Evolutionary conservation across 2,888 invertebrate genomes (phyloP).

Genomic region (Apamea anceps): DNA sequence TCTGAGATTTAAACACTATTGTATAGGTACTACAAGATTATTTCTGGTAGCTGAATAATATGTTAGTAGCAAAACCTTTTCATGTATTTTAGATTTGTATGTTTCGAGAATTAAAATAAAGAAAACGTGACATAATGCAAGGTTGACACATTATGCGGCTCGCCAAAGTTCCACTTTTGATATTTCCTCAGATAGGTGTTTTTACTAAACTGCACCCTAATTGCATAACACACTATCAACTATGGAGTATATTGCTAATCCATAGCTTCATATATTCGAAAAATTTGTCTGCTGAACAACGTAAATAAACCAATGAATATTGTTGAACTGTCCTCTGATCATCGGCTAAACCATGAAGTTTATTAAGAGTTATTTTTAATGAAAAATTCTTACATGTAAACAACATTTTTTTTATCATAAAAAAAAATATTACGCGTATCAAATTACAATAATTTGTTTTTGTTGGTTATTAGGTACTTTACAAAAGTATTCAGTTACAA

Average conservation of each 20-base stretch:
- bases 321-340: not conserved
- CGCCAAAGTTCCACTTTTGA: not conserved
- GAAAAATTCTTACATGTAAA: not conserved
- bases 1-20: slow-evolving; percentile 21
- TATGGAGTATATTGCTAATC: not conserved
- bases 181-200: not conserved
- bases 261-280: not conserved
- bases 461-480: slow-evolving; percentile 2
- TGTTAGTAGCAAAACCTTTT: slow-evolving; percentile 15
- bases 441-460: slow-evolving; percentile 34
- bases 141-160: not conserved
- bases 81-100: not conserved
- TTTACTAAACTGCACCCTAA: not conserved
- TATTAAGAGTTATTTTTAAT: not conserved
- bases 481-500: slow-evolving; percentile 13
- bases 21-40: not conserved
- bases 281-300: not conserved
- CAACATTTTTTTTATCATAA: not conserved
- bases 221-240: not conserved
- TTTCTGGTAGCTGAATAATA: slow-evolving; percentile 5
- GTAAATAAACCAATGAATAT: not conserved
- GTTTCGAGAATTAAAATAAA: slow-evolving; percentile 3
- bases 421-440: slow-evolving; percentile 22
- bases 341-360: not conserved
- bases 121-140: slow-evolving; percentile 1